Conservation (phyloP, 2,797 vertebrate genomes). For the Molossus molossus region DNA sequence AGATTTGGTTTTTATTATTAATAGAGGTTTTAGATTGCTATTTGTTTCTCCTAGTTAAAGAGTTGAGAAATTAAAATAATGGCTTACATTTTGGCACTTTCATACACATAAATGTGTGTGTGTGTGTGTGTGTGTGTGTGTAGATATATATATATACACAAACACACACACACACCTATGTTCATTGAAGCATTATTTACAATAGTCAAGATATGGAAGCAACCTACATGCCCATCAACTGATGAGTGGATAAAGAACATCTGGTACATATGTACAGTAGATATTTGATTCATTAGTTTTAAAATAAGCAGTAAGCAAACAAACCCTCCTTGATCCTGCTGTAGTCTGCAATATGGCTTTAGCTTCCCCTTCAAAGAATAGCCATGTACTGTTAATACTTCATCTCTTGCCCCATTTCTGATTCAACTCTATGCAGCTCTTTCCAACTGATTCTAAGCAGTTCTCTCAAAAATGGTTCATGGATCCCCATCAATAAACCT, state of each 20-base stretch:
- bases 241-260: not conserved
- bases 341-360: not conserved
- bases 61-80: conserved; percentile 31
- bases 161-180: not conserved
- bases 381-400: accelerated
- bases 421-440: accelerated
- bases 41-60: conserved; percentile 10
- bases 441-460: not conserved
- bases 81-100: not conserved
- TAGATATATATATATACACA: too few species aligned
- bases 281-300: not conserved
- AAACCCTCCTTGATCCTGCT: not conserved
- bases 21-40: not conserved
- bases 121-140: too few species aligned
- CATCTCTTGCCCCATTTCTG: not conserved
- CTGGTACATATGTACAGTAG: not conserved
- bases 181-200: not conserved
- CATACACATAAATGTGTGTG: not conserved
- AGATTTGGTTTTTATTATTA: not conserved
- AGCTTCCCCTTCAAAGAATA: not conserved
- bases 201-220: not conserved
- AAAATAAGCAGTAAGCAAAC: not conserved
- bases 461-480: not conserved
- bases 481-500: not conserved
- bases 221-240: not conserved